phyloP scores from a whole-genome alignment of 2,888 invertebrate genomes.

The Tenthredo scrophulariae region DNA sequence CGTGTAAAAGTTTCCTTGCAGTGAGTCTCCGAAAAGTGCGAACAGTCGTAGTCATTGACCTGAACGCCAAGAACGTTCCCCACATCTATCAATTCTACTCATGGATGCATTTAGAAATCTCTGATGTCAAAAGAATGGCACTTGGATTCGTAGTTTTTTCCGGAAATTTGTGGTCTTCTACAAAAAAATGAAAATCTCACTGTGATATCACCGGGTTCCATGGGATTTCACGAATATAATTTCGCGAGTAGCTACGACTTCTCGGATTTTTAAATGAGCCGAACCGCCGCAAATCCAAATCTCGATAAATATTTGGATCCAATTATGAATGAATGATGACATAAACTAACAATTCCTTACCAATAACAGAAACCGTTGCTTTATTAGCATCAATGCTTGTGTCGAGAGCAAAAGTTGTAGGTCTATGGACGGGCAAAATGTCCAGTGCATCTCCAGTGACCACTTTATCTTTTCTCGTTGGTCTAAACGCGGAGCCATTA shows the following conservation, averaged over 20 bases:
- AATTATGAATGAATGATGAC: background rate
- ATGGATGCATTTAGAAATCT: background rate
- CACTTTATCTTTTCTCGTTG: conserved; percentile 58
- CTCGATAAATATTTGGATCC: background rate
- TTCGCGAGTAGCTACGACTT: background rate
- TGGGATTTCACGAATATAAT: background rate
- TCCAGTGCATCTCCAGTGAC: conserved; percentile 83
- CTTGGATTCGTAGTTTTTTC: background rate
- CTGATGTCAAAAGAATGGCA: background rate
- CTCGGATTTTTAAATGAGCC: background rate
- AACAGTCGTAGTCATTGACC: background rate
- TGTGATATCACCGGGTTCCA: background rate
- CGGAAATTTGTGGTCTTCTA: background rate
- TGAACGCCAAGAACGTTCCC: background rate
- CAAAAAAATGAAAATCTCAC: background rate
- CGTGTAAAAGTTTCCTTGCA: background rate
- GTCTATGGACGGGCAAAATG: conserved; percentile 81
- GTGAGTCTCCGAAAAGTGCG: background rate
- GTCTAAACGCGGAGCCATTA: conserved; percentile 58
- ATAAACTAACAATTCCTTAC: conserved; percentile 68
- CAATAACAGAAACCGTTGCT: conserved; percentile 79
- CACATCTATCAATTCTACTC: background rate
- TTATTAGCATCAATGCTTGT: conserved; percentile 76
- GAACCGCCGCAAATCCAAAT: background rate
- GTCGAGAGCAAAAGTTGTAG: conserved; percentile 81